Evolutionary conservation across 1,140 invertebrate genomes (phyloP).

Genomic region (Microvelia longipes): DNA sequence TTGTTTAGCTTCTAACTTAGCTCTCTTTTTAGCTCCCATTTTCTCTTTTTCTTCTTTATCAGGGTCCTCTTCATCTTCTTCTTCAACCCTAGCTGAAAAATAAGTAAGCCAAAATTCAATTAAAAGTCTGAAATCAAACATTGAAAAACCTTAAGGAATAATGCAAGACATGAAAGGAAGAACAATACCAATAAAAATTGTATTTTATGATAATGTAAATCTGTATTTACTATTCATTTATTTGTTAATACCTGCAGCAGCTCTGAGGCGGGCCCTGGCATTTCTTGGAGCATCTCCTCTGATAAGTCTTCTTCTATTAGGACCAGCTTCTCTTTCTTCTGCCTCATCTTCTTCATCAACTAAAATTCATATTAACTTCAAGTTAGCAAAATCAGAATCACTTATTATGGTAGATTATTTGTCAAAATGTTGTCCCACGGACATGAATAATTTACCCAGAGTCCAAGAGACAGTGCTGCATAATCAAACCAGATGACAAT

Average conservation of each 20-base stretch:
- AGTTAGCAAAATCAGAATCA: background rate
- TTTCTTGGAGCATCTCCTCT: slow-evolving; percentile 13
- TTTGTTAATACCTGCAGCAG: slow-evolving; percentile 12
- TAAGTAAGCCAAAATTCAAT: background rate
- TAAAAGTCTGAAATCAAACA: background rate
- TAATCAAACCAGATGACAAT: too few relatives aligned
- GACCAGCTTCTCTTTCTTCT: background rate
- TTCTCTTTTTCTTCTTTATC: slow-evolving; percentile 38
- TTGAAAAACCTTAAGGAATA: too few relatives aligned
- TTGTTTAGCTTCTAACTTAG: slow-evolving; percentile 81
- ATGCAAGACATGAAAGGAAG: too few relatives aligned
- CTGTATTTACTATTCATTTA: too few relatives aligned
- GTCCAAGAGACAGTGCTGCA: too few relatives aligned
- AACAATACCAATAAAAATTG: too few relatives aligned
- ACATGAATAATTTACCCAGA: too few relatives aligned
- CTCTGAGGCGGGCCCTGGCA: slow-evolving; percentile 15
- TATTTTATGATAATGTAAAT: too few relatives aligned
- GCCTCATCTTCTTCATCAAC: slow-evolving; percentile 4
- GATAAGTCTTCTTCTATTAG: slow-evolving; percentile 5
- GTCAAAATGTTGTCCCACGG: too few relatives aligned
- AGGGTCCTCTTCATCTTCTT: slow-evolving; percentile 7
- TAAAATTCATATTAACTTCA: background rate
- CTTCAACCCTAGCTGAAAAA: slow-evolving; percentile 1
- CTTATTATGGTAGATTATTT: too few relatives aligned
- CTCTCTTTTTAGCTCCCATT: slow-evolving; percentile 82